Evolutionary conservation across 2,797 vertebrate genomes (phyloP).

Genomic region (Poeciliopsis gracilis): DNA sequence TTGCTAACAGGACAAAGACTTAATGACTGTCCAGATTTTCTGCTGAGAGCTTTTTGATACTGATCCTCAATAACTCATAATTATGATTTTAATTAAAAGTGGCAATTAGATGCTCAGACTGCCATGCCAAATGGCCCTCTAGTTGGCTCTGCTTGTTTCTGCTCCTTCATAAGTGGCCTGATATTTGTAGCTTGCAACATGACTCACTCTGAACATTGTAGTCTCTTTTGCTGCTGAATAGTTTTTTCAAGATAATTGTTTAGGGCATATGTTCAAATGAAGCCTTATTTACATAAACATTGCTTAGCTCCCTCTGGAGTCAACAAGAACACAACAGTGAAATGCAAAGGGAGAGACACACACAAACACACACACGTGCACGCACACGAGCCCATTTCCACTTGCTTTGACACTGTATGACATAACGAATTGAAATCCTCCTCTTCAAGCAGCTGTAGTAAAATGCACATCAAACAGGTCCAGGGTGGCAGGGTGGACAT

Average conservation of each 20-base stretch:
- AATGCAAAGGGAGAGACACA: constrained; percentile 15
- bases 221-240: constrained; percentile 63
- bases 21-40: constrained; percentile 33
- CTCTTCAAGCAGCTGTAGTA: constrained; percentile 59
- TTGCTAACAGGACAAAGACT: constrained; percentile 43
- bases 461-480: constrained; percentile 74
- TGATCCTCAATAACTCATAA: constrained; percentile 19
- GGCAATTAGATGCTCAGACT: constrained; percentile 35
- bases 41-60: constrained; percentile 29
- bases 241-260: constrained; percentile 73
- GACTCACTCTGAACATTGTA: constrained; percentile 27
- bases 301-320: constrained; percentile 68
- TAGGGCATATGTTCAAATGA: constrained; percentile 74
- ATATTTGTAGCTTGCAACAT: constrained; percentile 51
- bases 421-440: constrained; percentile 48
- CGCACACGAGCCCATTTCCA: constrained; percentile 22
- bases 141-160: constrained; percentile 58
- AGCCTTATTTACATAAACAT: constrained; percentile 77
- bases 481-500: constrained; percentile 40
- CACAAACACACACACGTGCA: neutral
- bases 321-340: constrained; percentile 57
- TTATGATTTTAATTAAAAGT: constrained; percentile 49
- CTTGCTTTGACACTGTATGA: constrained; percentile 55
- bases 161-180: constrained; percentile 45
- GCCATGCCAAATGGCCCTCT: constrained; percentile 48